phyloP scores from a whole-genome alignment of 2,113 vertebrate species.

The Petroica traversi region DNA sequence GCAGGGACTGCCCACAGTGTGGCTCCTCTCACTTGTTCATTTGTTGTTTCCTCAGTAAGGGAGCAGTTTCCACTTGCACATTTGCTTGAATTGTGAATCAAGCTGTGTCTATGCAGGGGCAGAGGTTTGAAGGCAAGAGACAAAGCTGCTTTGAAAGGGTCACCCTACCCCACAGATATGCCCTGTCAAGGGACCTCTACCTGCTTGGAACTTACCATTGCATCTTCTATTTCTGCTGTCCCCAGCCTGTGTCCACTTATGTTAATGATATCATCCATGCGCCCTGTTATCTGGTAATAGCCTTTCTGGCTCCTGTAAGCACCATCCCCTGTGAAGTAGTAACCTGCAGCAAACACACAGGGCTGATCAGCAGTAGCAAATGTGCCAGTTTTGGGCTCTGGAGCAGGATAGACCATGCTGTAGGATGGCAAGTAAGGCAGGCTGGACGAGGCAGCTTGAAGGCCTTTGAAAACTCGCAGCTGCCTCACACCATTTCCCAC shows the following conservation, averaged over 20 bases:
- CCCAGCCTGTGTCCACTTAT: constrained; percentile 90
- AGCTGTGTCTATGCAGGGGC: not conserved
- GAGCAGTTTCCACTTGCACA: not conserved
- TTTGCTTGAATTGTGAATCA: not conserved
- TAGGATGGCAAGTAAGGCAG: fast-evolving
- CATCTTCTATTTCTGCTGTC: constrained; percentile 92
- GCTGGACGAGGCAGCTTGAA: fast-evolving
- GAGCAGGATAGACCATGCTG: not conserved
- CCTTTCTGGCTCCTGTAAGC: constrained; percentile 80
- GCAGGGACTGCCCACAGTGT: not conserved
- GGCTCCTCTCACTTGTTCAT: not conserved
- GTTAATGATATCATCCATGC: constrained; percentile 93
- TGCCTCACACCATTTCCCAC: not conserved
- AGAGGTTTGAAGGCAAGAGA: not conserved
- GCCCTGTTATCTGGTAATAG: constrained; percentile 90
- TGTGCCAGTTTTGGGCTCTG: not conserved
- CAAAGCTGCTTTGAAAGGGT: not conserved
- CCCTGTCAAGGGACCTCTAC: not conserved
- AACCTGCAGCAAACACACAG: constrained; percentile 64
- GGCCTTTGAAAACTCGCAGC: not conserved
- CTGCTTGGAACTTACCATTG: constrained; percentile 76
- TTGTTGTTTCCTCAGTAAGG: not conserved
- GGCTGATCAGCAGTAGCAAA: not conserved
- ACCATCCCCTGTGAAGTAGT: constrained; percentile 90
- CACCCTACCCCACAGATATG: not conserved